These are phyloP conservation scores for Eupristina koningsbergeri DNA, from an alignment of 1,140 invertebrate genomes.

Conservation along the genomic window DNA sequence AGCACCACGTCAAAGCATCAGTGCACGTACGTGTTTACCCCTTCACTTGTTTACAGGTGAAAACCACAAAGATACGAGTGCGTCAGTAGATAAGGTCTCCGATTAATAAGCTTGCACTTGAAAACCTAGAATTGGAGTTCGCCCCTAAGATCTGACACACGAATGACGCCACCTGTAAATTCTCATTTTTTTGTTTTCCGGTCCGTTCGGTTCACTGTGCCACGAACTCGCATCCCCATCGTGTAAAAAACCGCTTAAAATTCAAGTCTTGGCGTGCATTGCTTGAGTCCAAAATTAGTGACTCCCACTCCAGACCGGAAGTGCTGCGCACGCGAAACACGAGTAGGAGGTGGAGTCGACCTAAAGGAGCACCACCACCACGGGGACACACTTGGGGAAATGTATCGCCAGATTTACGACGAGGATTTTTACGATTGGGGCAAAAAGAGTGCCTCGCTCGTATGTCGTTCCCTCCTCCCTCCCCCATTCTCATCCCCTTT, in stretches of 20 bases:
- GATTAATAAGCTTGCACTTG: conserved; percentile 5
- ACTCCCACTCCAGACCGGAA: conserved; percentile 10
- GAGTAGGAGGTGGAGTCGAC: background rate
- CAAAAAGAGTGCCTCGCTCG: conserved; percentile 21
- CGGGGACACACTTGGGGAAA: conserved; percentile 15
- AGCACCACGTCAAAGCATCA: background rate
- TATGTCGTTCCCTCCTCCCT: background rate
- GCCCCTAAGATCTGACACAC: background rate
- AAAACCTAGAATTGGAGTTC: background rate
- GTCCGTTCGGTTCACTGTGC: background rate
- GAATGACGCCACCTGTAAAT: conserved; percentile 10
- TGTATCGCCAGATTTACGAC: conserved; percentile 43
- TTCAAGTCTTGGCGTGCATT: conserved; percentile 2
- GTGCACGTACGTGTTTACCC: background rate
- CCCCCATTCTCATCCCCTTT: background rate
- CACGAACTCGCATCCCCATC: background rate
- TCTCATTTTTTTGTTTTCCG: background rate
- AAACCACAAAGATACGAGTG: too few species aligned
- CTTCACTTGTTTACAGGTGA: too few species aligned
- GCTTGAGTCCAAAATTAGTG: conserved; percentile 40
- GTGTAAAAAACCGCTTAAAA: conserved; percentile 20
- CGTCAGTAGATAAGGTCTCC: background rate
- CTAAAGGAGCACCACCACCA: background rate
- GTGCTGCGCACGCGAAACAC: conserved; percentile 25
- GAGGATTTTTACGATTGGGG: conserved; percentile 46